Base-by-base conservation (phyloP, 2,888 invertebrate species). In the Dolomedes plantarius region DNA sequence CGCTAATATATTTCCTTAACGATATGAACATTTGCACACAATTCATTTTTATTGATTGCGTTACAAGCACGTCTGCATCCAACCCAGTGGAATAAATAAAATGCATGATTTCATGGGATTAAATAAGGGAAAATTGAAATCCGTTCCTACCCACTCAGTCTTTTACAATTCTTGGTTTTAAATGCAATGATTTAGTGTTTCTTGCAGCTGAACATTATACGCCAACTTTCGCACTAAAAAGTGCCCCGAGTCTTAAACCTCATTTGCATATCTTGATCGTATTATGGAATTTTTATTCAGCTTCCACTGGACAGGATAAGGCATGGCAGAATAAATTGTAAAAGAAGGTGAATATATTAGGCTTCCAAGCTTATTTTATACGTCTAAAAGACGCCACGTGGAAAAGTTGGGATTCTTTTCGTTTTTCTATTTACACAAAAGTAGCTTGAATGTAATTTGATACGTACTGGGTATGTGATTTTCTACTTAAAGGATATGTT, bases 281-380 rank as follows among this genome's bases (percentile, higher is more conserved):
- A 78, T 85, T 85, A 85, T 73, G 73, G 85, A 73, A 32, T 77
- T 78, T 85, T 85, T 85, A 85, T 85, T 78, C 85, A 85, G 64
- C 62, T 62, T 67, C 83, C 72, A 64, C 62, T 41, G 32, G 65
- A 65, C 71, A 72, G 83, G 83, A 83, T 83, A 82, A 82, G 71
- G 50, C 72, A 71, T 50, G 68, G 81, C 27, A 36, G 50, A 76
- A 83, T 83, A 83, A 83, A 83, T 83, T 83, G 41, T 69, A 23
- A 46, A 82, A 76, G 71, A 65, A 64, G 71, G 62, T 23, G 76
- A 76, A 83, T 83, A 76, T 72, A 83, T 83, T 83, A 76, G 71
- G 65, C 39, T 77, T n/a, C 71, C 46, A 23, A 56, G 56, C 56
- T 56, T 56, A 56, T 56, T 56, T 56, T 56, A 56, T 56, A 56